These are phyloP conservation scores for Chloebia gouldiae DNA, from an alignment of 2,113 vertebrate species.

Conservation along the genomic window DNA sequence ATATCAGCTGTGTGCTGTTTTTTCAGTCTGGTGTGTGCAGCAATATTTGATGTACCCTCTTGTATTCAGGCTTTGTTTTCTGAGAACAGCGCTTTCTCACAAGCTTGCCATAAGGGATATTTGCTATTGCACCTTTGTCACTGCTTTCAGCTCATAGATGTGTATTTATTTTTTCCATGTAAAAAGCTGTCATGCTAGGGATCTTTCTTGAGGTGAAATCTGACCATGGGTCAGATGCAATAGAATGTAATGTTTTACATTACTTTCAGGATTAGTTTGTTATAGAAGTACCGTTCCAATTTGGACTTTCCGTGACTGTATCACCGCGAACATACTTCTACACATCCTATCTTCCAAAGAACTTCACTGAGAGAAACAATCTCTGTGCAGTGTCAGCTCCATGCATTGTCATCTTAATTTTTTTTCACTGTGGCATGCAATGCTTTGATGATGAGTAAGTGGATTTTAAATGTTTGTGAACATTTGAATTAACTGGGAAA, in stretches of 20 bases:
- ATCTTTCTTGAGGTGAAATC: neutral
- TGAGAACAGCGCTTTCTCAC: neutral
- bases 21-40: conserved; percentile 24
- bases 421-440: neutral
- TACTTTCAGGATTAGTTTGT: neutral
- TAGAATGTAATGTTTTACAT: neutral
- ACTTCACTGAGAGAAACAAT: neutral
- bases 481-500: neutral
- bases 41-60: neutral
- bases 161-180: neutral
- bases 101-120: neutral
- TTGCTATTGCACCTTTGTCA: neutral
- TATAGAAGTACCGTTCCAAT: neutral
- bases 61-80: neutral
- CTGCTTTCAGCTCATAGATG: neutral
- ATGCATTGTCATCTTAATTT: neutral
- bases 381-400: neutral
- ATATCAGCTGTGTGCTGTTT: neutral
- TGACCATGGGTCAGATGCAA: neutral
- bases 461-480: neutral
- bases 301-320: neutral
- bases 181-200: neutral
- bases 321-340: neutral
- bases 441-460: neutral
- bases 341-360: neutral